Conservation (phyloP, 2,888 invertebrate genomes). For the Cabera pusaria region DNA sequence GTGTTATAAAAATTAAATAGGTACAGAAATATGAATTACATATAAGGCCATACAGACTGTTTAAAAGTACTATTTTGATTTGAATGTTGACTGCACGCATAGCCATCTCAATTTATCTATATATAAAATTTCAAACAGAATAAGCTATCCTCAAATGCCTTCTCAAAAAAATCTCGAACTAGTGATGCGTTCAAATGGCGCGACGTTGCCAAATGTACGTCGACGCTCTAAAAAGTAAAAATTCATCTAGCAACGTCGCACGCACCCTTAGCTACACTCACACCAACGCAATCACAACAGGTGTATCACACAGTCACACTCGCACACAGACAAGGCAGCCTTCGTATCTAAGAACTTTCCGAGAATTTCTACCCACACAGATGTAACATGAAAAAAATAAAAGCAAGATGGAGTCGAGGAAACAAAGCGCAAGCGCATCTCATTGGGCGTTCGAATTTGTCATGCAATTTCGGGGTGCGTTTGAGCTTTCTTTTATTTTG, state of each 20-base stretch:
- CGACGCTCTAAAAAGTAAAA: slow-evolving; percentile 64
- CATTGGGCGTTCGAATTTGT: slow-evolving; percentile 35
- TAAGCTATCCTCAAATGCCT: neutral
- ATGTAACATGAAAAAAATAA: slow-evolving; percentile 51
- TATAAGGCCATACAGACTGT: too few species aligned
- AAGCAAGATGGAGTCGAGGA: slow-evolving; percentile 40
- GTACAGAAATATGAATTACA: too few species aligned
- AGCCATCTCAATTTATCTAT: too few species aligned
- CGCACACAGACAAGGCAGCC: slow-evolving; percentile 32
- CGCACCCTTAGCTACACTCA: slow-evolving; percentile 45
- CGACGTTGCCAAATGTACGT: slow-evolving; percentile 78
- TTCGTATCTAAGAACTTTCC: slow-evolving; percentile 41
- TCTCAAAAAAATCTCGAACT: slow-evolving; percentile 23
- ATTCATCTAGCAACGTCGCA: slow-evolving; percentile 75
- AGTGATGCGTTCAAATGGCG: slow-evolving; percentile 53
- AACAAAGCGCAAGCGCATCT: slow-evolving; percentile 50
- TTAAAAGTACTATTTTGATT: too few species aligned
- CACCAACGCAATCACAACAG: slow-evolving; percentile 49
- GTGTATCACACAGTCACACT: slow-evolving; percentile 52
- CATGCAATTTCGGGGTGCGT: slow-evolving; percentile 38
- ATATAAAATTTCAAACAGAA: too few species aligned
- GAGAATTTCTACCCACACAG: slow-evolving; percentile 53
- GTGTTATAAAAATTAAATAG: too few species aligned
- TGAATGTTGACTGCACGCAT: too few species aligned
- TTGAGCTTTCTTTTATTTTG: slow-evolving; percentile 3